These are phyloP conservation scores for Nothoprocta pentlandii DNA, from an alignment of 2,113 vertebrate genomes.

Conservation along the genomic window DNA sequence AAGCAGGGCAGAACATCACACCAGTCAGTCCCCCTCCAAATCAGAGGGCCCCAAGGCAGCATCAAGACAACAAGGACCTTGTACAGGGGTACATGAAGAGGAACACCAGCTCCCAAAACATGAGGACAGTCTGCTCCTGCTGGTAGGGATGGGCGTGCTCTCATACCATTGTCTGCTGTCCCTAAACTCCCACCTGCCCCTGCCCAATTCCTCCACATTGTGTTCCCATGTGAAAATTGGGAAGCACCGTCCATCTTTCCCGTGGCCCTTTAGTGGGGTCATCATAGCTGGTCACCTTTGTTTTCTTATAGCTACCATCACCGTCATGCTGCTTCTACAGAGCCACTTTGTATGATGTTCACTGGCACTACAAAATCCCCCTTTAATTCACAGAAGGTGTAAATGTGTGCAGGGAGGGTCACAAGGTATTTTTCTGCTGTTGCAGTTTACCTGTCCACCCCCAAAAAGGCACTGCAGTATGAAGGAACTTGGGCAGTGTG, in stretches of 20 bases:
- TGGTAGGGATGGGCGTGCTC: background rate
- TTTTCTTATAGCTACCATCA: background rate
- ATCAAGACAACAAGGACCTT: background rate
- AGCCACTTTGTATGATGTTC: background rate
- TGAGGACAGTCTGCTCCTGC: background rate
- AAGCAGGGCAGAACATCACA: background rate
- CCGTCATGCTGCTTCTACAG: background rate
- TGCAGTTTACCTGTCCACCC: background rate
- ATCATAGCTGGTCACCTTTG: background rate
- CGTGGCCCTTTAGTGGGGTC: no score
- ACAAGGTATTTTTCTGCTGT: accelerated
- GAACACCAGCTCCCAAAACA: background rate
- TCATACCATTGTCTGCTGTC: no score
- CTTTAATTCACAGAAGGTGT: background rate
- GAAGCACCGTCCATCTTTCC: background rate
- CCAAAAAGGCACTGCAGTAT: background rate
- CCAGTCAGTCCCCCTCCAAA: background rate
- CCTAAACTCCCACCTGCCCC: background rate
- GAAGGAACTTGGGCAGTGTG: background rate
- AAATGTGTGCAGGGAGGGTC: background rate
- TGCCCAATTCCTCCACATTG: no score
- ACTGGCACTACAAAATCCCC: background rate
- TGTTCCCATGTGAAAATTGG: background rate
- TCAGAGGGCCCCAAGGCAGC: background rate
- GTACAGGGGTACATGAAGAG: background rate